Evolutionary conservation across 1,140 invertebrate genomes (phyloP), one percentile per base, ranked within the genome.

Genomic region (Lucilia cuprina): DNA sequence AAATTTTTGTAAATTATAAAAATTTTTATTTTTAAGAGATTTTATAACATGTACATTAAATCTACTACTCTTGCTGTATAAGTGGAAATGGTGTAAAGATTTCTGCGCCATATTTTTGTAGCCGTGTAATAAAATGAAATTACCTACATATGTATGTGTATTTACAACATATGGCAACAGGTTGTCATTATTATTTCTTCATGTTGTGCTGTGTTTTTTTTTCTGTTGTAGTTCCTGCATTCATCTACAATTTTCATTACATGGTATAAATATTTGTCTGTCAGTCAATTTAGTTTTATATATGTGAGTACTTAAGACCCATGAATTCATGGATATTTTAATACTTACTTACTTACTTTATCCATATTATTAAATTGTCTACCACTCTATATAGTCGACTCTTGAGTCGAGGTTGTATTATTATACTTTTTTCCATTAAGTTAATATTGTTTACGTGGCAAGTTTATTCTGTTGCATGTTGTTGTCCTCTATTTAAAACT

Each of bases 361-460:
- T 55, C 50, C 50, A 13, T 55, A 13, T 55, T n/a, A 41, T 41
- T 41, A 41, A 41, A 41, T 41, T 41, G 41, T 41, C 41, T 41
- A 5, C 41, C 41, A 41, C 41, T 41, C 41, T 41, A 30, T 30
- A 30, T 30, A 30, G 25, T 2, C 41, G 41, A 41, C 41, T 30
- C 25, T 60, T 60, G 55, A 7, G 55, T 60, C 14, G 55, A 14
- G 2, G 13, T 60, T 60, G 55, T 30, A 30, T 2, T 70, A 70
- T 70, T 70, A 70, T 19, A 70, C n/a, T 70, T 21, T 70, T 21
- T 70, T 70, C 65, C 65, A 70, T 70, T 70, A 70, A 19, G 65
- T 70, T 70, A 70, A 70, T 70, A 70, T 70, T 70, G 65, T 70
- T 70, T 70, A 70, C 65, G 65, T 70, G 65, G 65, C 65, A 25